Base-by-base conservation (phyloP, 2,888 invertebrate genomes). In the Ectropis crepuscularia region DNA sequence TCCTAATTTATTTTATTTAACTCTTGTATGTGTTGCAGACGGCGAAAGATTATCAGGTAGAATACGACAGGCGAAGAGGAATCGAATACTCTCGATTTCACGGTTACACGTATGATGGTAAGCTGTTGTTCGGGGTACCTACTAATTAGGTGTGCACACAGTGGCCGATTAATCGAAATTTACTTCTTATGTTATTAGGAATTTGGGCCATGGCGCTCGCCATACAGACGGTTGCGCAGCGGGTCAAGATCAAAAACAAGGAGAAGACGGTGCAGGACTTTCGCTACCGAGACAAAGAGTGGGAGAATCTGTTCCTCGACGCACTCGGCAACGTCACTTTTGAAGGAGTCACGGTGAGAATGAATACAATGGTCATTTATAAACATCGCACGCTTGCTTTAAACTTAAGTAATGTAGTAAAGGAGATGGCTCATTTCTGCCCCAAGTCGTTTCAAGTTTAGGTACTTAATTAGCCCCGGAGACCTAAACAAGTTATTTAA, bases 201-300 rank as follows among this genome's bases (percentile, higher is more conserved):
- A 97, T 99, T 72, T 99, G 99, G 99, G 98, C 99, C 0, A 97
- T 99, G 72, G 99, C 99, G 0, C 88, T 98, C 65, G 99, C 99
- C 0, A 97, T 99, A 65, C 97, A 99, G 81, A 96, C 96, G 71
- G 98, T 98, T 36, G 96, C 98, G 0, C 95, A 96, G 73, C 93
- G 95, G 71, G 95, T 96, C 51, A 94, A 95, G 65, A 91, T 95
- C 59, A 94, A 94, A 74, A 94, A 96, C 66, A 95, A 96, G 70
- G 97, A 97, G 83, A 95, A 95, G 83, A 95, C 96, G 0, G 95
- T 97, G 0, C 95, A 95, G 43, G 97, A 97, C 85, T 98, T 98
- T 85, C 94, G 95, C 70, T 98, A 98, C 83, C 92, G 97, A 6
- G 97, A 98, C 78, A 95, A 95, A 46, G 94, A 96, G 62, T 98